Evolutionary conservation across 1,140 invertebrate species (phyloP).

Genomic region (Trachelipus rathkii): DNA sequence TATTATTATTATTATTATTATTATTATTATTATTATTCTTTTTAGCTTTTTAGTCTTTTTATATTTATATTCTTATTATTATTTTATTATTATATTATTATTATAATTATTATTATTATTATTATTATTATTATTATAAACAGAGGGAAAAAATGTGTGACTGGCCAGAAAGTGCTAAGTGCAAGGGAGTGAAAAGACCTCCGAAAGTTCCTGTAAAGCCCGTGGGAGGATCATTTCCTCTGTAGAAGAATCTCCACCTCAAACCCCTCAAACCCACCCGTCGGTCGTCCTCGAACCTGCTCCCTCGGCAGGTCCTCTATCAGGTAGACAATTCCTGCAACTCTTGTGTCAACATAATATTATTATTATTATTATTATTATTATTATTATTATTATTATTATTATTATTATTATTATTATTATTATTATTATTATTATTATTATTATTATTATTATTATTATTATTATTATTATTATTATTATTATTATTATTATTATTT

Average conservation of each 20-base stretch:
- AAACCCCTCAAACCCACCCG: not conserved
- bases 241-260: not conserved
- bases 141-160: constrained; percentile 58
- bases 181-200: constrained; percentile 51
- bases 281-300: not conserved
- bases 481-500: too few species aligned
- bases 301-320: constrained; percentile 1
- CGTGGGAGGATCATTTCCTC: not conserved
- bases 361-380: too few species aligned
- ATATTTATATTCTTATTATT: too few species aligned
- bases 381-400: too few species aligned
- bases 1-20: too few species aligned
- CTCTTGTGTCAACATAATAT: not conserved
- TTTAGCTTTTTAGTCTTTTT: too few species aligned
- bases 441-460: too few species aligned
- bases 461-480: too few species aligned
- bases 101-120: not conserved
- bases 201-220: constrained; percentile 5
- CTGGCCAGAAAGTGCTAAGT: constrained; percentile 69
- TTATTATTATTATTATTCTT: too few species aligned
- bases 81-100: not conserved
- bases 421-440: too few species aligned
- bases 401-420: too few species aligned
- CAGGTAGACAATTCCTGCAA: not conserved
- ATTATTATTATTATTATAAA: not conserved